phyloP scores from a whole-genome alignment of 64 coral and sea anemone species.

The Montipora sp. region DNA sequence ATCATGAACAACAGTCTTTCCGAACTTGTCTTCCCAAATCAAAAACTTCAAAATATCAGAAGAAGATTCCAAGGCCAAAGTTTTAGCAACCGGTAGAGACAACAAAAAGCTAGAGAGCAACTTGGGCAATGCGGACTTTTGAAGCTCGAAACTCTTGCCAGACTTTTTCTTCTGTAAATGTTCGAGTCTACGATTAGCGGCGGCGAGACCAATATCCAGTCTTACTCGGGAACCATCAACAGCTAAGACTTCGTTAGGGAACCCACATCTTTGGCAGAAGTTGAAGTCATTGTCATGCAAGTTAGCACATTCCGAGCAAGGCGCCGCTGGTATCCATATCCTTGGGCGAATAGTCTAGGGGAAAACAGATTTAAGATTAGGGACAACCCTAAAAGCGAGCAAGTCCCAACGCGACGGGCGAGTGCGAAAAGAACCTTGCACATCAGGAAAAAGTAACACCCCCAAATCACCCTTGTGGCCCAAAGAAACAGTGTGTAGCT shows the following conservation, averaged over 20 bases:
- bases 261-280: background rate
- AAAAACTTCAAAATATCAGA: background rate
- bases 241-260: background rate
- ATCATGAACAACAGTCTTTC: background rate
- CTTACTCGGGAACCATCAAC: background rate
- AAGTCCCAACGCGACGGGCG: background rate
- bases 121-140: conserved; percentile 14
- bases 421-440: background rate
- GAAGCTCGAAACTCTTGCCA: conserved; percentile 11
- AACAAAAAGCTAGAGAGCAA: background rate
- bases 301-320: background rate
- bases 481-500: background rate
- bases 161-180: background rate
- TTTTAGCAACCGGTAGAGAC: background rate
- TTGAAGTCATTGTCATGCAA: background rate
- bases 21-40: conserved; percentile 22
- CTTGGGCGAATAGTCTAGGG: background rate
- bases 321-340: background rate
- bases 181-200: background rate
- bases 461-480: background rate
- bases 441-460: background rate
- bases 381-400: background rate
- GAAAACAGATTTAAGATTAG: background rate
- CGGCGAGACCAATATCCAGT: background rate
- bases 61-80: background rate